Percentiles rank a stretch among this genome's conserved stretches.
These are phyloP conservation scores for Girardinichthys multiradiatus DNA, from an alignment of 2,113 vertebrate species.

Conservation along the genomic window DNA sequence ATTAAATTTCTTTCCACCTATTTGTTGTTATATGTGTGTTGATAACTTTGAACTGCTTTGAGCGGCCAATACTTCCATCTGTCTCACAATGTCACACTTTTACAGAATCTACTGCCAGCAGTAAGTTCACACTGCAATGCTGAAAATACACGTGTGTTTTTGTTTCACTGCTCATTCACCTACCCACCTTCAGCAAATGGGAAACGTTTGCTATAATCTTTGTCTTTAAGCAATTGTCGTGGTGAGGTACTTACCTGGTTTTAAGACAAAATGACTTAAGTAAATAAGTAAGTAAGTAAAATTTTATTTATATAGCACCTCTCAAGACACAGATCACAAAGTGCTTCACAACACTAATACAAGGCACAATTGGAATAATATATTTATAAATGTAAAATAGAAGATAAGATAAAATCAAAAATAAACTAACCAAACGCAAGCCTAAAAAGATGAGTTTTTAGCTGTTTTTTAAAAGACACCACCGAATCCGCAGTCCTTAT, in stretches of 20 bases:
- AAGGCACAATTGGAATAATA: too few relatives aligned
- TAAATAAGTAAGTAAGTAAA: too few relatives aligned
- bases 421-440: too few relatives aligned
- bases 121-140: background rate
- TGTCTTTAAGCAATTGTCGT: background rate
- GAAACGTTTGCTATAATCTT: slow-evolving; percentile 28
- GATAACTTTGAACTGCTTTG: background rate
- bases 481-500: too few relatives aligned
- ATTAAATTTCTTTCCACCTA: slow-evolving; percentile 87
- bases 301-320: too few relatives aligned
- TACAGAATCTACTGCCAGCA: background rate
- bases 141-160: slow-evolving; percentile 3
- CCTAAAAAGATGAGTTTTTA: too few relatives aligned
- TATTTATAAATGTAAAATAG: too few relatives aligned
- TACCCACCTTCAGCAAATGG: background rate
- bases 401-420: too few relatives aligned
- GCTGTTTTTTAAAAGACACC: too few relatives aligned
- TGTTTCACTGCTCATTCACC: slow-evolving; percentile 3
- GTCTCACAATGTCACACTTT: slow-evolving; percentile 23
- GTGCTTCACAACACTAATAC: too few relatives aligned
- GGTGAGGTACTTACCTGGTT: background rate
- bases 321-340: too few relatives aligned
- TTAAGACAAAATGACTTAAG: too few relatives aligned
- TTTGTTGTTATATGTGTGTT: slow-evolving; percentile 58
- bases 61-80: slow-evolving; percentile 16